Conservation (phyloP, 1,140 invertebrate species). For the Bemisia tabaci region DNA sequence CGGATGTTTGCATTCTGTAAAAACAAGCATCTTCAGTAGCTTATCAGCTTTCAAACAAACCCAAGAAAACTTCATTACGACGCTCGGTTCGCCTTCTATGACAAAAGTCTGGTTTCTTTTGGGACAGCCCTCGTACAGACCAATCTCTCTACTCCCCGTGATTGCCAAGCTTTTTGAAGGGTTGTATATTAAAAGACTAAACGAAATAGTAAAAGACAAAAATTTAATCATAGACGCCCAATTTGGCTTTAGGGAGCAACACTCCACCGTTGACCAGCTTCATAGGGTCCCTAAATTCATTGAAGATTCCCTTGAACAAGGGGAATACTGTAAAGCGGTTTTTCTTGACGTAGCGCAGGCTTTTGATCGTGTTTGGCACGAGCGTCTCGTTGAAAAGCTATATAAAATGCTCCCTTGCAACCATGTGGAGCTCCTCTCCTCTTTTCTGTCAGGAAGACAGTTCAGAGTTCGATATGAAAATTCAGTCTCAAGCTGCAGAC, state of each 20-base stretch:
- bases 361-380: slow-evolving; percentile 28
- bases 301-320: slow-evolving; percentile 4
- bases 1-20: too few relatives aligned
- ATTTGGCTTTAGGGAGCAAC: slow-evolving; percentile 1
- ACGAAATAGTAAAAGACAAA: not conserved
- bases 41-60: too few relatives aligned
- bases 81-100: too few relatives aligned
- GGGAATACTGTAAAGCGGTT: slow-evolving; percentile 20
- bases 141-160: slow-evolving; percentile 24
- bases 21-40: too few relatives aligned
- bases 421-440: too few relatives aligned
- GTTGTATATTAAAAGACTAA: slow-evolving; percentile 16
- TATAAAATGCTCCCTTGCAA: too few relatives aligned
- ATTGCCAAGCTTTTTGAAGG: slow-evolving; percentile 21
- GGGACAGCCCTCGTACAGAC: slow-evolving; percentile 23
- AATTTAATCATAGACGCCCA: slow-evolving; percentile 12
- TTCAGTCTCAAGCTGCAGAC: too few relatives aligned
- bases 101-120: too few relatives aligned
- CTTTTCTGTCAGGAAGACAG: too few relatives aligned
- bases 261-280: slow-evolving; percentile 8
- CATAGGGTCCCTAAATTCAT: slow-evolving; percentile 8
- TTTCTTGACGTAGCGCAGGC: slow-evolving; percentile 28
- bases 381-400: too few relatives aligned
- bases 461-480: too few relatives aligned
- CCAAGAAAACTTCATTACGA: too few relatives aligned